Percentiles rank a stretch among this genome's conserved stretches.
Evolutionary conservation across 92 coral and sea anemone genomes (phyloP).

Genomic region (Phenganax subtilis): DNA sequence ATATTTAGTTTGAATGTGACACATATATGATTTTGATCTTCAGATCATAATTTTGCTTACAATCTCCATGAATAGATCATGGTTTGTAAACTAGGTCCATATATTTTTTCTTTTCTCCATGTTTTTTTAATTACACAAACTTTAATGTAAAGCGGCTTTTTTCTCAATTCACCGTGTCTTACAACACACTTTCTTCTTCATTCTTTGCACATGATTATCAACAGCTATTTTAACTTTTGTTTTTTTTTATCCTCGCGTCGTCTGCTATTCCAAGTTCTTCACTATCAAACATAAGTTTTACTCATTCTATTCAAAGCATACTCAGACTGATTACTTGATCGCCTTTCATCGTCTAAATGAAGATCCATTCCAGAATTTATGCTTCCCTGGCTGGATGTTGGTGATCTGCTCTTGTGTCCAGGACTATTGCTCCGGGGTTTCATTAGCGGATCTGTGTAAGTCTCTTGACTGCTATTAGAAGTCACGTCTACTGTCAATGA

Average conservation of each 20-base stretch:
- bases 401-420: background rate
- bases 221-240: no score
- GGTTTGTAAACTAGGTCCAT: no score
- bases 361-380: background rate
- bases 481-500: background rate
- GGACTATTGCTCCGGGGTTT: background rate
- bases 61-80: no score
- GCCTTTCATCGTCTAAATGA: background rate
- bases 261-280: background rate
- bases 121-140: no score
- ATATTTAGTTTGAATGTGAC: no score
- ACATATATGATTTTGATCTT: no score
- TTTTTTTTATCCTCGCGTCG: background rate
- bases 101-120: no score
- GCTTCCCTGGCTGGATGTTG: background rate
- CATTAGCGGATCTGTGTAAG: background rate
- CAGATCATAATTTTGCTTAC: no score
- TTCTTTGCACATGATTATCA: no score
- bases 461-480: background rate
- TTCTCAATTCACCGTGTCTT: no score
- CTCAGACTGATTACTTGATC: background rate
- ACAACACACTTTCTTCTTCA: no score
- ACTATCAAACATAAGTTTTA: conserved; percentile 26
- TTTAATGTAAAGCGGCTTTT: no score
- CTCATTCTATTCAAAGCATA: background rate